A percentile compares a stretch with the other conserved stretches of the same genome.
Conservation (phyloP, 2,113 vertebrate genomes). For the Ceuthmochares aereus region DNA sequence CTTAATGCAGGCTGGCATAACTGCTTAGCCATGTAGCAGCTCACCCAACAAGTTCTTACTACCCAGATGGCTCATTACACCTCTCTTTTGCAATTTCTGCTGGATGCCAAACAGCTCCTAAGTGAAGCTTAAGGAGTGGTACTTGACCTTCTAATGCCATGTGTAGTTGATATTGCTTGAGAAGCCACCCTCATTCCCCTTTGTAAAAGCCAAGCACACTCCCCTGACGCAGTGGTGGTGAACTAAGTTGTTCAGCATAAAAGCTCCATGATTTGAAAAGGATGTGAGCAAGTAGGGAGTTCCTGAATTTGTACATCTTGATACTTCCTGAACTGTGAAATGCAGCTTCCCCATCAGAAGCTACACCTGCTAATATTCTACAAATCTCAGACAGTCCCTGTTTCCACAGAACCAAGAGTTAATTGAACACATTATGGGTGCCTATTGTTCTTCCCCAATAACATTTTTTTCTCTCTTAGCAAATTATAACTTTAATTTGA, state of each 20-base stretch:
- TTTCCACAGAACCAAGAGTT: background rate
- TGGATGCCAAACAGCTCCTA: constrained; percentile 26
- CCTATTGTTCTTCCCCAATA: background rate
- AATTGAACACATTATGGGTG: background rate
- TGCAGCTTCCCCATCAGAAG: background rate
- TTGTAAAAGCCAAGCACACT: background rate
- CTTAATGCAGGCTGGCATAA: background rate
- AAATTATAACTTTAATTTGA: constrained; percentile 17
- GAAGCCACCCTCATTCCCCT: background rate
- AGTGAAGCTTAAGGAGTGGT: background rate
- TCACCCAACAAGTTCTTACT: constrained; percentile 33
- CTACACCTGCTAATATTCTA: background rate
- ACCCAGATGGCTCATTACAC: constrained; percentile 45
- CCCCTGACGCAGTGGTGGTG: background rate
- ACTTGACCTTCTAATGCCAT: background rate
- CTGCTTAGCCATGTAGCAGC: constrained; percentile 1
- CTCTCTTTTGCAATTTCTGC: background rate
- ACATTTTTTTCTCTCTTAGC: background rate
- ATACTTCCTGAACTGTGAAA: background rate
- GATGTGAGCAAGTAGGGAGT: background rate
- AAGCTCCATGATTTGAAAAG: background rate
- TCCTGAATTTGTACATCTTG: constrained; percentile 9
- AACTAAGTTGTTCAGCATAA: background rate
- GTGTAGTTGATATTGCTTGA: background rate
- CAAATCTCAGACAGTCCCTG: background rate